Base-by-base conservation (phyloP, 2,888 invertebrate species). In the Pammene fasciana region DNA sequence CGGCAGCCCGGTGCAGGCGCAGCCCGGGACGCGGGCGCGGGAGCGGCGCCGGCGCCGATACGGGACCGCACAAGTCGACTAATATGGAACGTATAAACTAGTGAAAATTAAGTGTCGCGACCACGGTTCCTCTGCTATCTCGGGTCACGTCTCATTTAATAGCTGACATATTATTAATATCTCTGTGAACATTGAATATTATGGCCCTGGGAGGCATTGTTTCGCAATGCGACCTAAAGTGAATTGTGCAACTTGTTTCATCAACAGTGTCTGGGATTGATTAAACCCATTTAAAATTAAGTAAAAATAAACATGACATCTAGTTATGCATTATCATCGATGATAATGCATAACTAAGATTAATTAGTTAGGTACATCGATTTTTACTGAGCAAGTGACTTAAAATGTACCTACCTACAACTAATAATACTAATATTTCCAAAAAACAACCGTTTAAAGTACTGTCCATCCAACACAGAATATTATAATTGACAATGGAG, bases 51-150 rank as follows among this genome's bases (percentile, higher is more conserved):
- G 83, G 88, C 88, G 83, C 76, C 74, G 75, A 75, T 78, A 75
- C 65, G 75, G 85, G 90, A 89, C 90, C 90, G 85, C 90, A 90
- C 90, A 90, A 89, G 90, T 82, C 76, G 90, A 76, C 76, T 74
- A 83, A 87, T 87, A 83, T 90, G 83, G 87, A 87, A 84, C 89
- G 84, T 79, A 87, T 88, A 87, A 86, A 89, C 84, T 88, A 87
- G 87, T 88, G 90, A 90, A 91, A 91, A 90, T 90, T 86, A 90
- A 90, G 88, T 90, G 90, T 90, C 83, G 83, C 81, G 82, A 79
- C 80, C 80, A 82, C 83, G 84, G 89, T 82, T 88, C 90, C 86
- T 75, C 77, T 79, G 76, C 79, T 92, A 92, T 91, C 92, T 78
- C 67, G 76, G 90, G 92, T 90, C 92, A 86, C 81, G 86, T 87